A percentile compares a stretch with the other conserved stretches of the same genome.
Conservation (phyloP, 1,140 invertebrate genomes). For the Phthorimaea operculella region DNA sequence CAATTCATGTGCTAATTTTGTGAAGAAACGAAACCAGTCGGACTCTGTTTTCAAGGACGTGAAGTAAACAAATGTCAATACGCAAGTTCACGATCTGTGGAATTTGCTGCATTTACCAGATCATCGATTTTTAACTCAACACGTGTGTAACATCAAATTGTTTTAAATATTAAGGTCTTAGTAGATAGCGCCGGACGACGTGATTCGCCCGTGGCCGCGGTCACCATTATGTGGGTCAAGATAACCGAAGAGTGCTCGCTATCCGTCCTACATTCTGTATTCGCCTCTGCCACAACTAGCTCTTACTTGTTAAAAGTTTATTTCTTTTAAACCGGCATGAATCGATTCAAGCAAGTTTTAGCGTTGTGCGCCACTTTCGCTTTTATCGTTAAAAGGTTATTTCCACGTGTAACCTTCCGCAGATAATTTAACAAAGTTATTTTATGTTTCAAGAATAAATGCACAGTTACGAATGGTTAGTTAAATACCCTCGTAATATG, state of each 20-base stretch:
- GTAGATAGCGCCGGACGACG: constrained; percentile 16
- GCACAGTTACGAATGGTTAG: too few relatives aligned
- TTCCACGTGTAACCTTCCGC: constrained; percentile 12
- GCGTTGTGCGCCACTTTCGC: constrained; percentile 25
- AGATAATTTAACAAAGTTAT: not conserved
- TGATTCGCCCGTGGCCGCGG: constrained; percentile 32
- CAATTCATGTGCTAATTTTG: not conserved
- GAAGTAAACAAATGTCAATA: too few relatives aligned
- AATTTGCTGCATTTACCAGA: too few relatives aligned
- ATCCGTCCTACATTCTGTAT: constrained; percentile 25
- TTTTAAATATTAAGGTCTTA: constrained; percentile 27
- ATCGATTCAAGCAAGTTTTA: constrained; percentile 19
- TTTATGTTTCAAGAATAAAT: not conserved
- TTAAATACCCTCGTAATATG: too few relatives aligned
- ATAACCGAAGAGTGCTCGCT: constrained; percentile 36
- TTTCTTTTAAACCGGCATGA: constrained; percentile 6
- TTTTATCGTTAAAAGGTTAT: constrained; percentile 24
- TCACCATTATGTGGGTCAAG: constrained; percentile 50
- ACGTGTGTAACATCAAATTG: too few relatives aligned
- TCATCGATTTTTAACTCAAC: too few relatives aligned
- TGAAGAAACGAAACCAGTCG: not conserved
- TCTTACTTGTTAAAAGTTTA: not conserved
- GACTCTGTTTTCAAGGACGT: too few relatives aligned
- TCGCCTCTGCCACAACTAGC: constrained; percentile 7
- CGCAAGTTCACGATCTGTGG: too few relatives aligned